phyloP scores from a whole-genome alignment of 2,113 vertebrate species.

The Alces alces region DNA sequence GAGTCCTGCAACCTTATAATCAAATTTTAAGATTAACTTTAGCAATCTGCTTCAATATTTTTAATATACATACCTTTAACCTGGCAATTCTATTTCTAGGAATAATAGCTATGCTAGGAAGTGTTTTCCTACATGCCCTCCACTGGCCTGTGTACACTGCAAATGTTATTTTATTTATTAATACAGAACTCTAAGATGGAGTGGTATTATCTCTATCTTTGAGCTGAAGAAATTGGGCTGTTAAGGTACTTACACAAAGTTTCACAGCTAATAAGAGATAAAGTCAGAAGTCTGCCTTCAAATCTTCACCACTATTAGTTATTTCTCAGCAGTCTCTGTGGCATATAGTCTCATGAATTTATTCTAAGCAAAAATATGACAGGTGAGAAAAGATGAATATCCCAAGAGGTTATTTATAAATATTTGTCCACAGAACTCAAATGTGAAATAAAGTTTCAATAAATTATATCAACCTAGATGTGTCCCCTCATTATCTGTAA shows the following conservation, averaged over 20 bases:
- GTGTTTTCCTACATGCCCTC: background rate
- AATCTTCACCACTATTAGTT: background rate
- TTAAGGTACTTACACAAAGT: background rate
- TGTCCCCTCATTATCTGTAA: slow-evolving; percentile 44
- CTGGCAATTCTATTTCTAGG: background rate
- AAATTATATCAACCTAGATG: slow-evolving; percentile 60
- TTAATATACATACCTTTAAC: background rate
- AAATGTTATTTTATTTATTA: background rate
- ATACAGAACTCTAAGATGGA: background rate
- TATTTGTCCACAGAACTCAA: slow-evolving; percentile 45
- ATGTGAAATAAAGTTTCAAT: slow-evolving; percentile 46
- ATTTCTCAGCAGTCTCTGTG: background rate
- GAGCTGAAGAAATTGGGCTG: background rate
- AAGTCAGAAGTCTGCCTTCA: background rate
- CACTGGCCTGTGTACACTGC: background rate
- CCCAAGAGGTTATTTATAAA: slow-evolving; percentile 27
- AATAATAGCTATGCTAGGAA: background rate
- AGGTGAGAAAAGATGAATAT: background rate
- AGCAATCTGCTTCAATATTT: background rate
- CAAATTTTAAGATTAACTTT: background rate
- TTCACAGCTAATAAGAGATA: background rate
- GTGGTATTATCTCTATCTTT: background rate
- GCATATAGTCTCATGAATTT: background rate
- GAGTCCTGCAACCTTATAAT: background rate
- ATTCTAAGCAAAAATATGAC: background rate